Conservation (phyloP, 2,888 invertebrate species). For the Phania funesta region DNA sequence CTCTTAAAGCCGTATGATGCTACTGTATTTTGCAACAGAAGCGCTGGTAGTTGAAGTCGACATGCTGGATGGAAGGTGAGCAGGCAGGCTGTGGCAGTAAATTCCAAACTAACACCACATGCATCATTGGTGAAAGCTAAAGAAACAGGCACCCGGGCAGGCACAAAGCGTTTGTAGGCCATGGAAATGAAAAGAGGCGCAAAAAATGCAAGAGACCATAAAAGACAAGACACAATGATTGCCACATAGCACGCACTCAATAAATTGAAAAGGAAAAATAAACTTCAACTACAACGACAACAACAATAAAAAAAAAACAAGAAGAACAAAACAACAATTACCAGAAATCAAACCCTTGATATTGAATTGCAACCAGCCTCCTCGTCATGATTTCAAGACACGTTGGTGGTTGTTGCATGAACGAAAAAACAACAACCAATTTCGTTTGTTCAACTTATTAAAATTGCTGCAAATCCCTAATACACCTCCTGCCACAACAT, state of each 20-base stretch:
- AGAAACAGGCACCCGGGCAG: conserved; percentile 16
- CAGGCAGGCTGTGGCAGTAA: conserved; percentile 34
- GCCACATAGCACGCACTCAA: conserved; percentile 71
- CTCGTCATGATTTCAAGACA: not conserved
- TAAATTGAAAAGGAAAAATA: conserved; percentile 23
- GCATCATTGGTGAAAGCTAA: conserved; percentile 50
- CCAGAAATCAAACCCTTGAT: conserved; percentile 27
- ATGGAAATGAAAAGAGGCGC: conserved; percentile 23
- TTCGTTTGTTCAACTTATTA: conserved; percentile 68
- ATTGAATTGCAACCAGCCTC: conserved; percentile 21
- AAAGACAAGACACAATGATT: conserved; percentile 69
- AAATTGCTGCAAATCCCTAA: conserved; percentile 63
- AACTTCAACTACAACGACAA: conserved; percentile 3
- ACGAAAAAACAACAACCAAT: conserved; percentile 15
- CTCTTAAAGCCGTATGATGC: conserved; percentile 46
- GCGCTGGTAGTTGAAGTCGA: conserved; percentile 21
- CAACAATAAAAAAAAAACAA: not conserved
- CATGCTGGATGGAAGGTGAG: not conserved
- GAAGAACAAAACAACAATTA: conserved; percentile 21
- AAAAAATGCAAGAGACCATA: conserved; percentile 25
- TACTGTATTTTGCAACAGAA: conserved; percentile 60
- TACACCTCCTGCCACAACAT: not conserved
- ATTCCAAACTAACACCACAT: conserved; percentile 56
- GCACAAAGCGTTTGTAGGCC: conserved; percentile 44
- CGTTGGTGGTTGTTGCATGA: not conserved